Evolutionary conservation across 2,888 invertebrate species (phyloP), one percentile per base, ranked within the genome.

Genomic region (Acanthosepion pharaonis): DNA sequence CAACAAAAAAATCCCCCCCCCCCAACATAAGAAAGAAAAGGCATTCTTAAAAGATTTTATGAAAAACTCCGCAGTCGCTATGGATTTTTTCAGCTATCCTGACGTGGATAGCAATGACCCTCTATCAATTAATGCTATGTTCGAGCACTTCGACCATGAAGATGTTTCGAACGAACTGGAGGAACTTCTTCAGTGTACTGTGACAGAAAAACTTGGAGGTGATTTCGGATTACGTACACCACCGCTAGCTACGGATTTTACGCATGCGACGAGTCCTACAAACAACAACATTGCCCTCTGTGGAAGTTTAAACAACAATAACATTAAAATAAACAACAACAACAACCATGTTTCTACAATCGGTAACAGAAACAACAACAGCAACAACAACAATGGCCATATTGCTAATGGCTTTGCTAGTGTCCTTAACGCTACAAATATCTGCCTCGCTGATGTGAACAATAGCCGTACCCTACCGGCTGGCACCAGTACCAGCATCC

Each of bases 121-220:
- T 53, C 93, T 94, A 15, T 94, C 94, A 28, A 94, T 94, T 20
- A 55, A 94, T 64, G 94, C 55, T 18, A 64, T 94, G 94, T 55
- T 94, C 55, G 94, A 64, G 48, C n/a, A 53, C n/a, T 64, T 94
- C 53, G 94, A 94, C 25, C 51, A 64, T 64, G 94, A 94, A 94
- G 94, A 94, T 20, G 94, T 94, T 48, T 55, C 51, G 59, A 42
- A 48, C n/a, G 94, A 94, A 53, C 42, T 94, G 18, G 94, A 94
- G 55, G 53, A 94, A 15, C 55, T 94, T 53, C 33, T 94, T 28
- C 94, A 94, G 20, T 48, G 42, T 28, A 55, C 93, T 11, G 53
- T 53, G 9, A 28, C 94, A 0, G 94, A 94, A 11, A 94, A 94
- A 25, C 53, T 94, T 18, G 94, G 64, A n/a, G 51, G n/a, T 48